Base-by-base conservation (phyloP, 2,888 invertebrate genomes). In the Epiperipatus broadwayi region DNA sequence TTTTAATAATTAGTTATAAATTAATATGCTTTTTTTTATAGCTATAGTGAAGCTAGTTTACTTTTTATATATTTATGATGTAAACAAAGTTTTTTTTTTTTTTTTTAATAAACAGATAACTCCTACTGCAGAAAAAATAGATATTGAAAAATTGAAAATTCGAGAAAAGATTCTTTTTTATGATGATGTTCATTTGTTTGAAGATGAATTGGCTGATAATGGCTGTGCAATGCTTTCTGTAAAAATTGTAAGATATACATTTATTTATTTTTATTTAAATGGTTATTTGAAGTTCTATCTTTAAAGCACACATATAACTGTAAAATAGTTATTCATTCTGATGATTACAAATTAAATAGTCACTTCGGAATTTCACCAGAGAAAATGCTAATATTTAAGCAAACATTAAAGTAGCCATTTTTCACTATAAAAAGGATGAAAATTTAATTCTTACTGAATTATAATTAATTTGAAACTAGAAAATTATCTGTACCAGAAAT, bases 181-280 rank as follows among this genome's bases (percentile, higher is more conserved):
- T 60, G 78, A 84, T 49, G 89, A 95, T 57, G 63, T 95, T 21
- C 77, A 81, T 40, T 63, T 97, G 25, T 99, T 80, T 65, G 97
- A 99, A 64, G 97, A 99, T 66, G 97, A 97, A 60, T 63, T 97
- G 33, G 93, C 93, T 55, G 97, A 97, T 62, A 84, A 97, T 66
- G 97, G 97, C 12, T 76, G 83, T 39, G 83, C 95, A 2, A 74
- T 78, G 37, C 70, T 77, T 49, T 78, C 76, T 45, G 83, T 87
- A 1, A 89, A 93, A 74, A 80, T 97, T 65, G 89, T 89, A 67
- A 53, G 57, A 49, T 8, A 16, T 25, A 16, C 19, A 8, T n/a
- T 16, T 8, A 33, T 27, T 22, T 40, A 8, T 18, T 19, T 10
- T 18, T 43, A 15, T 25, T 18, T 16, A 8, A 21, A 40, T 41